Evolutionary conservation across 2,797 vertebrate species (phyloP).

Genomic region (Antrozous pallidus): DNA sequence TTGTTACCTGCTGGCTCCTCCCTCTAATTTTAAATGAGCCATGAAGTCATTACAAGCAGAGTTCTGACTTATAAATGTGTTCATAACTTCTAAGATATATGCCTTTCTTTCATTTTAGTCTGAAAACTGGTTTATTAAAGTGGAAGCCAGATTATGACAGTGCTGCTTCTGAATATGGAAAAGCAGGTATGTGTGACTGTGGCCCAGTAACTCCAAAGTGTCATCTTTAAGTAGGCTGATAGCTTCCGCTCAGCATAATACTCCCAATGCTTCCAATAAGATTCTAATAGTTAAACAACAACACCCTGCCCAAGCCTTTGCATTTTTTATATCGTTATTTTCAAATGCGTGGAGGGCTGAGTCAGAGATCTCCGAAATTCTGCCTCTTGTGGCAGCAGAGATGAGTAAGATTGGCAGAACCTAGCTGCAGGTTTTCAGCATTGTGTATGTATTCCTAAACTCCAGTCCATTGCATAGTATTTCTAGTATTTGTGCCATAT

Average conservation of each 20-base stretch:
- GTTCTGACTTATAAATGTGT: neutral
- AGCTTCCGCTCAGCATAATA: neutral
- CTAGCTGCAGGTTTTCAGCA: neutral
- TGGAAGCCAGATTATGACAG: constrained; percentile 99
- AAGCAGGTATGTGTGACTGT: constrained; percentile 90
- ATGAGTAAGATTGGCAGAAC: too few relatives aligned
- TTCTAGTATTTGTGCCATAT: neutral
- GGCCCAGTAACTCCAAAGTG: neutral
- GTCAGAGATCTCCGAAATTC: too few relatives aligned
- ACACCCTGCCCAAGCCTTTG: neutral
- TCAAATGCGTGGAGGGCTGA: neutral
- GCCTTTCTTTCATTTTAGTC: constrained; percentile 82
- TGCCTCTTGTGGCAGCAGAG: neutral
- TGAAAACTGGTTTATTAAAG: constrained; percentile 97
- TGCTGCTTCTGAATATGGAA: constrained; percentile 96
- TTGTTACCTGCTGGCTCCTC: neutral
- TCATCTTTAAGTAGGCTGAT: neutral
- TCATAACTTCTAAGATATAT: constrained; percentile 24
- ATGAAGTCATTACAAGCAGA: neutral
- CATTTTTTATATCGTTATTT: neutral
- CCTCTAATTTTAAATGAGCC: neutral
- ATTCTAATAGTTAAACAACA: neutral
- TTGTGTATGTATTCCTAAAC: neutral
- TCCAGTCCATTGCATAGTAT: neutral
- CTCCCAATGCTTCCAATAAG: neutral